Evolutionary conservation across 2,113 vertebrate species (phyloP), one percentile per base, ranked within the genome.

Genomic region (Hirundichthys speculiger): DNA sequence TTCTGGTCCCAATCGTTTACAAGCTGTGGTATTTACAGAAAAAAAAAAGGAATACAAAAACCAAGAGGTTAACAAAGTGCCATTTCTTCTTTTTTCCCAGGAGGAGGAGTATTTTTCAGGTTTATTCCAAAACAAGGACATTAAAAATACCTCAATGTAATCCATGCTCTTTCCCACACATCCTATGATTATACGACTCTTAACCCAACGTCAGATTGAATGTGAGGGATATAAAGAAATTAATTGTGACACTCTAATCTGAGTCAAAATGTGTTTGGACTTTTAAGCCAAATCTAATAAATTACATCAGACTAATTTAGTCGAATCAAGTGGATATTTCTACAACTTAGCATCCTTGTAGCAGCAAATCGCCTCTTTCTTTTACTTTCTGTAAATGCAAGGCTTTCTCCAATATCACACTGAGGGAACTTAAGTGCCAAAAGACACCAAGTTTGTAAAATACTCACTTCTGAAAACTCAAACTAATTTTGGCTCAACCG

Each of bases 61-160:
- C 73, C 55, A 43, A 76, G 4, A 83, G 4, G 1, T 30, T 24
- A 69, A 88, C 67, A 83, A 88, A 83, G 84, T 88, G 86, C 79
- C n/a, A 16, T 79, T 75, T 76, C 34, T 24, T 34, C 24, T 40
- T 40, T 19, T 73, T 69, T 16, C 57, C 3, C 30, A 39, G 20
- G 47, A 74, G 49, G 40, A 7, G 57, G 2, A 22, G 5, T 14
- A 13, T 22, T 21, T n/a, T 30, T 18, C 48, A 59, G 18, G 47
- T 75, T 20, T 7, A 30, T 42, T 34, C 60, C 13, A 54, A 7
- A 62, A 16, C n/a, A 41, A 25, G 12, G 9, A 51, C 20, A 11
- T 43, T 24, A 12, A 57, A 53, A 73, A 49, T 6, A 54, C 55
- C 2, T 16, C 30, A 48, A 20, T 47, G 21, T 1, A 46, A 38